Evolutionary conservation across 2,113 vertebrate genomes (phyloP), one percentile per base, ranked within the genome.

Genomic region (Paramormyrops kingsleyae): DNA sequence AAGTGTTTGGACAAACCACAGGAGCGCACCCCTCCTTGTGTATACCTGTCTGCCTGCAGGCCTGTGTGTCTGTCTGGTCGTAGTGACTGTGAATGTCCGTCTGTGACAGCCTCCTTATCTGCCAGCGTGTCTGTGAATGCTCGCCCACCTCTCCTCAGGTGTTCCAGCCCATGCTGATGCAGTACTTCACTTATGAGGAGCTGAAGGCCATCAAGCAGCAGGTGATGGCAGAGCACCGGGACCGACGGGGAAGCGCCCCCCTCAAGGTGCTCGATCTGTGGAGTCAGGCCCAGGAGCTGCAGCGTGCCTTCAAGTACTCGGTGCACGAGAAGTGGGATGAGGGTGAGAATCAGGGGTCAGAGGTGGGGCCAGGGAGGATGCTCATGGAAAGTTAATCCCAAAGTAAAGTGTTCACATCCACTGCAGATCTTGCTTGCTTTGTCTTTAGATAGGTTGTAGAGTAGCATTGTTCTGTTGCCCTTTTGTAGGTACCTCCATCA

Each of bases 151-250:
- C 35, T 39, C n/a, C 9, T 42, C 94, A 99, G 99, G 99, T 99
- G 92, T 99, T 99, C 91, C 99, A 99, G 96, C 98, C 99, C 56
- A 99, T 99, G 98, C 97, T 99, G 93, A 99, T 99, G 99, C 96
- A 99, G 94, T 98, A 99, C 94, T 99, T 99, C 91, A 97, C 97
- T 74, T 99, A 99, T 0, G 98, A 99, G 92, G 99, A 99, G 94
- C 92, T 99, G 89, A 99, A 99, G 94, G 98, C 97, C 93, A 99
- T 99, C 93, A 99, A 99, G 95, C 98, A 98, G 92, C 97, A 98
- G 95, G 99, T 99, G 94, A 99, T 99, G 46, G 98, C 97, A 0
- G 98, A 99, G 50, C 99, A 99, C 93, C 96, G 97, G 94, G 97
- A 96, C 44, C 97, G 97, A 49, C 97, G 97, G 92, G 92, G 90